Evolutionary conservation across 92 coral and sea anemone genomes (phyloP).

Genomic region (Epizoanthus stellaris): DNA sequence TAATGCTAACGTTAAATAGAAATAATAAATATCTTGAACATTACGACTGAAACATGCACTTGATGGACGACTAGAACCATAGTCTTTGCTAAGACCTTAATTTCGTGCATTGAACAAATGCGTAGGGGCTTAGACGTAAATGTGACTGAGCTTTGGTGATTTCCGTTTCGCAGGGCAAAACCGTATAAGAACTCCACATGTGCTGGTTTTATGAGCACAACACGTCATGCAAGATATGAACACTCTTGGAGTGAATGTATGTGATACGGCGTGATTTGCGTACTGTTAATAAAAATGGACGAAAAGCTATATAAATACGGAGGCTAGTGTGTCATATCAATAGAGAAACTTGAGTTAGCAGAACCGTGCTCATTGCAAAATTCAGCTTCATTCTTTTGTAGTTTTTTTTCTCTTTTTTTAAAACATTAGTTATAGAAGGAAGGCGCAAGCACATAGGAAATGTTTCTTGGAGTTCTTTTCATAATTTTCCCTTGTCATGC

Average conservation of each 20-base stretch:
- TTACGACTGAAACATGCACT: neutral
- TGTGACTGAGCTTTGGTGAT: too few relatives aligned
- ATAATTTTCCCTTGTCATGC: neutral
- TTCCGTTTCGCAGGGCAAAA: too few relatives aligned
- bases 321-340: too few relatives aligned
- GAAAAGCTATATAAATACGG: too few relatives aligned
- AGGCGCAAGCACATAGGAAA: neutral
- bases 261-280: too few relatives aligned
- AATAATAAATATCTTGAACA: conserved; percentile 18
- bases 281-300: too few relatives aligned
- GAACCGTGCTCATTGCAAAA: too few relatives aligned
- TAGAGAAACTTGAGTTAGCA: too few relatives aligned
- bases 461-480: neutral
- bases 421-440: neutral
- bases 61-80: neutral
- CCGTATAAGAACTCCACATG: too few relatives aligned
- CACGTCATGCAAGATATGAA: too few relatives aligned
- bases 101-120: neutral
- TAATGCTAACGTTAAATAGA: conserved; percentile 15
- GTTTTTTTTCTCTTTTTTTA: neutral
- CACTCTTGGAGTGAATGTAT: too few relatives aligned
- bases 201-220: too few relatives aligned
- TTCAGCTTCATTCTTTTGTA: neutral
- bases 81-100: neutral
- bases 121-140: neutral